These are phyloP conservation scores for Gasterosteus aculeatus DNA, from an alignment of 2,113 vertebrate genomes.

Conservation along the genomic window DNA sequence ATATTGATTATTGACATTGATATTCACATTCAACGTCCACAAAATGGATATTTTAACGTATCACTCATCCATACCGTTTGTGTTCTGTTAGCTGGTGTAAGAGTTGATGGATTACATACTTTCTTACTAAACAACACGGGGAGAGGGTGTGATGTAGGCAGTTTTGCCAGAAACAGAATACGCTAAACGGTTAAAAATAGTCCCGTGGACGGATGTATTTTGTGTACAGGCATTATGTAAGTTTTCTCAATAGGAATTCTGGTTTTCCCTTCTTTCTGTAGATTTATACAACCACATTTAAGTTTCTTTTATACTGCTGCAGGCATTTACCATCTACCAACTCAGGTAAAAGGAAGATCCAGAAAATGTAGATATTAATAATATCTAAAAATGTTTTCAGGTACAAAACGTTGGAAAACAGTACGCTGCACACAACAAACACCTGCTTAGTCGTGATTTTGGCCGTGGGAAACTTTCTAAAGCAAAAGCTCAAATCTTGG, in stretches of 20 bases:
- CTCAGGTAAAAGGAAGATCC: not conserved
- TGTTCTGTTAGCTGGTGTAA: slow-evolving; percentile 18
- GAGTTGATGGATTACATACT: slow-evolving; percentile 26
- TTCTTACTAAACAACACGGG: slow-evolving; percentile 14
- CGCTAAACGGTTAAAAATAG: slow-evolving; percentile 37
- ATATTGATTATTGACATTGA: no score
- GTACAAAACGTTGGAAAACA: not conserved
- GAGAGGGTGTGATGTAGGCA: slow-evolving; percentile 19
- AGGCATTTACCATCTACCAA: not conserved
- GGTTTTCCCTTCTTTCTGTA: not conserved
- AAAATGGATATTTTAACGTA: slow-evolving; percentile 15
- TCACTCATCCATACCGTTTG: slow-evolving; percentile 40
- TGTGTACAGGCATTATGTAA: not conserved
- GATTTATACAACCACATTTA: not conserved
- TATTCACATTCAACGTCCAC: no score
- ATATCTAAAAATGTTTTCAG: not conserved
- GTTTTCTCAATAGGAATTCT: slow-evolving; percentile 26
- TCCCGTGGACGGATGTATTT: slow-evolving; percentile 5
- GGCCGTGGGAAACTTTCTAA: not conserved
- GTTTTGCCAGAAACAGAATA: slow-evolving; percentile 28
- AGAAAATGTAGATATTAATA: not conserved
- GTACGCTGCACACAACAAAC: not conserved
- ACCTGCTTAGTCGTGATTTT: not conserved
- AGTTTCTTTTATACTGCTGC: not conserved
- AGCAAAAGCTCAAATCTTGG: not conserved